A percentile compares a stretch with the other conserved stretches of the same genome.
phyloP scores from a whole-genome alignment of 2,113 vertebrate genomes.

The Clarias gariepinus region DNA sequence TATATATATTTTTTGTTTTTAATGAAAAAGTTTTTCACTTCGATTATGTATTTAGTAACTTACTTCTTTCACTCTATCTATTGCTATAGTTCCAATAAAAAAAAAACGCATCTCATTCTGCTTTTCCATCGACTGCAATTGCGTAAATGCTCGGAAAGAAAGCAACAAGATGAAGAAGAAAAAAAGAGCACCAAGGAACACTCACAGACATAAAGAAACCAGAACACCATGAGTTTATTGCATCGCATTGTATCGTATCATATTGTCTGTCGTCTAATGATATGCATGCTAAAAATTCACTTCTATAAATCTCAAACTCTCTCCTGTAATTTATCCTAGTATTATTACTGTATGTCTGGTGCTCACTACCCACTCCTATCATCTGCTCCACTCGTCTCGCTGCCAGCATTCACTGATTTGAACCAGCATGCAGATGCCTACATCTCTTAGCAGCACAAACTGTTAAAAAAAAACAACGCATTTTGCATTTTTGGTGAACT shows the following conservation, averaged over 20 bases:
- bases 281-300: neutral
- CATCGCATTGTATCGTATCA: neutral
- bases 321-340: neutral
- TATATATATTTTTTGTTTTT: neutral
- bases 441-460: neutral
- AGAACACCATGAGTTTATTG: neutral
- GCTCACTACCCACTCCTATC: slow-evolving; percentile 18
- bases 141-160: neutral
- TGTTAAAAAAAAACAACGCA: no score
- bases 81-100: neutral
- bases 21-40: neutral
- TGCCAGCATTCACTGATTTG: neutral
- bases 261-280: neutral
- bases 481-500: neutral
- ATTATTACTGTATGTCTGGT: neutral
- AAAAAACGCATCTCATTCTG: no score
- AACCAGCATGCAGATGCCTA: neutral
- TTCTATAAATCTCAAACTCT: neutral
- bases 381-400: neutral
- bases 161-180: neutral
- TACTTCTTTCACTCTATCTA: neutral
- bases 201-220: neutral
- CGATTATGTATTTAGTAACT: neutral
- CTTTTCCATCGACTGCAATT: neutral
- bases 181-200: neutral